phyloP scores from a whole-genome alignment of 1,140 invertebrate genomes.

The Mylabris phalerata region DNA sequence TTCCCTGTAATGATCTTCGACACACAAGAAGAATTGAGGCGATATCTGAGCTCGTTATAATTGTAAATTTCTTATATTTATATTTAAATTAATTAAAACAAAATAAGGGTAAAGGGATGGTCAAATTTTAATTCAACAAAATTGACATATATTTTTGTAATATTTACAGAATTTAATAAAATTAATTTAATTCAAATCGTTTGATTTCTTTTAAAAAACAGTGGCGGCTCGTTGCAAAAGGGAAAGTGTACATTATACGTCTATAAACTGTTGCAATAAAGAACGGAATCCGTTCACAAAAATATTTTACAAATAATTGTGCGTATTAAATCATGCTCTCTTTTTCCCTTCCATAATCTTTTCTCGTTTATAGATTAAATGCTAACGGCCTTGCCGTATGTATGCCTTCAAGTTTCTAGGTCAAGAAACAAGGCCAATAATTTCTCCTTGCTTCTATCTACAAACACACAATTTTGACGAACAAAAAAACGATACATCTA shows the following conservation, averaged over 20 bases:
- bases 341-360: conserved; percentile 23
- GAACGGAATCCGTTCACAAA: too few relatives aligned
- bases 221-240: background rate
- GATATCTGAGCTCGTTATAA: conserved; percentile 48
- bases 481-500: background rate
- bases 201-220: too few relatives aligned
- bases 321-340: conserved; percentile 30
- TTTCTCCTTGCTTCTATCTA: conserved; percentile 34
- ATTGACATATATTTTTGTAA: too few relatives aligned
- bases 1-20: conserved; percentile 99
- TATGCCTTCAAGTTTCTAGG: conserved; percentile 40
- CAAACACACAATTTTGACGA: conserved; percentile 3
- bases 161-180: too few relatives aligned
- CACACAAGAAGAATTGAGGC: conserved; percentile 87
- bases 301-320: background rate
- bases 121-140: too few relatives aligned
- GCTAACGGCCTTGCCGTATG: conserved; percentile 36
- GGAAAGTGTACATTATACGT: conserved; percentile 3
- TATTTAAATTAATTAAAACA: background rate
- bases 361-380: conserved; percentile 11
- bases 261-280: background rate
- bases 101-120: too few relatives aligned
- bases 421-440: conserved; percentile 42
- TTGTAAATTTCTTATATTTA: background rate
- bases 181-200: too few relatives aligned